Base-by-base conservation (phyloP, 2,888 invertebrate species). In the Lobophora halterata region DNA sequence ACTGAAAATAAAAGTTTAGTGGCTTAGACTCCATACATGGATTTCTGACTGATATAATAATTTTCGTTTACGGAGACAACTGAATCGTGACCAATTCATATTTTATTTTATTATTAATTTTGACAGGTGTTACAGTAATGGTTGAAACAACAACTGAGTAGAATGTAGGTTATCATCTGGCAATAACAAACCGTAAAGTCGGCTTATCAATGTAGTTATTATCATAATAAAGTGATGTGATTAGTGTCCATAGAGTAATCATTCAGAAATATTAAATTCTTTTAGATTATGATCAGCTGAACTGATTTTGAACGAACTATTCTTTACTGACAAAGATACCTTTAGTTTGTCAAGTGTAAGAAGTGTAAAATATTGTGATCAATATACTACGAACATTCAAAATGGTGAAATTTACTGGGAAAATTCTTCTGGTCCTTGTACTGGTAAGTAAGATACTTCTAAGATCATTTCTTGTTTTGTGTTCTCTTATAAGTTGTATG, bases 241-340 rank as follows among this genome's bases (percentile, higher is more conserved):
- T 49, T 55, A 46, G 48, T 53, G 51, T 48, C 33, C 49, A 47
- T 49, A 58, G 58, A 65, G 61, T 64, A 60, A 59, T 69, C 61
- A 65, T 69, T 68, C 62, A 50, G 26, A 52, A 49, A 49, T 30
- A 41, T 52, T 43, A 46, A 30, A 45, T 49, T 31, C 8, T 30
- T 43, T 16, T 9, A 41, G 27, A 26, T 27, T 28, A 8, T n/a
- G n/a, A 30, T 9, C 21, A 18, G 12, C 14, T 21, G 6, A 37
- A 34, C 25, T 43, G 24, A 31, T 18, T 24, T 9, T 18, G 1
- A 31, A 49, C 60, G 61, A 70, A 65, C 61, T 31, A 48, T 67
- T 77, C 80, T 80, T 80, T 68, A 45, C 71, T 67, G 74, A 68
- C 75, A 79, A 83, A 66, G 70, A 58, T 14, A 52, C n/a, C n/a